These are phyloP conservation scores for Vollenhovia emeryi DNA, from an alignment of 1,140 invertebrate genomes.

Conservation along the genomic window DNA sequence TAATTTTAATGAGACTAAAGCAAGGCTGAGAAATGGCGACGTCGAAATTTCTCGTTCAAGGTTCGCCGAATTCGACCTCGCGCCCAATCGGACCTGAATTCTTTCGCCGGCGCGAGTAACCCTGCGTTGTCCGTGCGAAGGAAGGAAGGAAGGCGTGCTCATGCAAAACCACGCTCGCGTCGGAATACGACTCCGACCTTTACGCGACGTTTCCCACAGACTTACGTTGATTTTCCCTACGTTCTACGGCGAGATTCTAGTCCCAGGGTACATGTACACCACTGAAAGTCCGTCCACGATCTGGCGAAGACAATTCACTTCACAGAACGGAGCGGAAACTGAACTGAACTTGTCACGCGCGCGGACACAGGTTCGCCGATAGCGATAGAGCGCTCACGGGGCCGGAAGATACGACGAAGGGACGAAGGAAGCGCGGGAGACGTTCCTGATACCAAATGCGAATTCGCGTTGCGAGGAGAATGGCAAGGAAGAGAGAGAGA, in stretches of 20 bases:
- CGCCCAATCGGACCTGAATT: not conserved
- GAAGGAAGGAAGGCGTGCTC: constrained; percentile 28
- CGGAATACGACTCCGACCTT: not conserved
- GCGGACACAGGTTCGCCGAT: not conserved
- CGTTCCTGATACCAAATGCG: not conserved
- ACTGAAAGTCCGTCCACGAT: constrained; percentile 32
- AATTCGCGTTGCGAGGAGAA: not conserved
- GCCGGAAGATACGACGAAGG: not conserved
- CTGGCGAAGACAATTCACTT: constrained; percentile 59
- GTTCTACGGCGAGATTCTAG: constrained; percentile 62
- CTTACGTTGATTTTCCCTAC: constrained; percentile 74
- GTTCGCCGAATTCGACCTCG: not conserved
- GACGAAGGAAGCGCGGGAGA: not conserved
- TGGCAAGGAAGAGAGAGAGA: constrained; percentile 3
- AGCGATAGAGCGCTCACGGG: constrained; percentile 4
- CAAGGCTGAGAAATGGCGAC: not conserved
- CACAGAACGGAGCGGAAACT: constrained; percentile 57
- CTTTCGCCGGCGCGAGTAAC: not conserved
- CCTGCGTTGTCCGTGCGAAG: not conserved
- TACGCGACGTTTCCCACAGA: constrained; percentile 15
- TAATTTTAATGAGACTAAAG: not conserved
- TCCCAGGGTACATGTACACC: constrained; percentile 71
- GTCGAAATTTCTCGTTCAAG: not conserved
- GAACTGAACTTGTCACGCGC: constrained; percentile 16
- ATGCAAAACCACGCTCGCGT: not conserved